These are phyloP conservation scores for Chrysolina oricalcia DNA, from an alignment of 2,888 invertebrate genomes.

Conservation along the genomic window DNA sequence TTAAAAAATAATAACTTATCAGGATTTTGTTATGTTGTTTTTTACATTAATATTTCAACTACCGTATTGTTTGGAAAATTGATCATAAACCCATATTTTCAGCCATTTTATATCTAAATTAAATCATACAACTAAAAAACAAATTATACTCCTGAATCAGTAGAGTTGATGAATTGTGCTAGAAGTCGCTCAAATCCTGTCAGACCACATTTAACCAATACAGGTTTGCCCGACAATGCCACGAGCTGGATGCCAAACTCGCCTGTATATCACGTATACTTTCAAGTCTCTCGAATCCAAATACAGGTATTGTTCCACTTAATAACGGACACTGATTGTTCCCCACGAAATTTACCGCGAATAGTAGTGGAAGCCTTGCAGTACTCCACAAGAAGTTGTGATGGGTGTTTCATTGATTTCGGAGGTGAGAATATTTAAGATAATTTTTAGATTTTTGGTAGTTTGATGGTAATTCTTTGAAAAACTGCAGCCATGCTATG, in stretches of 20 bases:
- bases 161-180: background rate
- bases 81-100: no score
- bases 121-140: background rate
- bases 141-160: background rate
- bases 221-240: slow-evolving; percentile 38
- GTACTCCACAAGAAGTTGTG: slow-evolving; percentile 34
- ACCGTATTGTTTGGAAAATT: background rate
- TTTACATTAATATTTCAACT: no score
- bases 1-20: no score
- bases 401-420: background rate
- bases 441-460: background rate
- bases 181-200: slow-evolving; percentile 34
- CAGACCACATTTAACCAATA: slow-evolving; percentile 37
- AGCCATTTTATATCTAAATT: background rate
- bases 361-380: slow-evolving; percentile 24
- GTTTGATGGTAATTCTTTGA: background rate
- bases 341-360: slow-evolving; percentile 19
- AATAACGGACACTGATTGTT: slow-evolving; percentile 38
- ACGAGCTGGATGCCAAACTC: slow-evolving; percentile 35
- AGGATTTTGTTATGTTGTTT: no score
- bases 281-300: slow-evolving; percentile 41
- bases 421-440: slow-evolving; percentile 3
- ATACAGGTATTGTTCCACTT: slow-evolving; percentile 37
- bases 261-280: slow-evolving; percentile 43
- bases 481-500: background rate